Base-by-base conservation (phyloP, 2,888 invertebrate species). In the Cephus sareptanus region DNA sequence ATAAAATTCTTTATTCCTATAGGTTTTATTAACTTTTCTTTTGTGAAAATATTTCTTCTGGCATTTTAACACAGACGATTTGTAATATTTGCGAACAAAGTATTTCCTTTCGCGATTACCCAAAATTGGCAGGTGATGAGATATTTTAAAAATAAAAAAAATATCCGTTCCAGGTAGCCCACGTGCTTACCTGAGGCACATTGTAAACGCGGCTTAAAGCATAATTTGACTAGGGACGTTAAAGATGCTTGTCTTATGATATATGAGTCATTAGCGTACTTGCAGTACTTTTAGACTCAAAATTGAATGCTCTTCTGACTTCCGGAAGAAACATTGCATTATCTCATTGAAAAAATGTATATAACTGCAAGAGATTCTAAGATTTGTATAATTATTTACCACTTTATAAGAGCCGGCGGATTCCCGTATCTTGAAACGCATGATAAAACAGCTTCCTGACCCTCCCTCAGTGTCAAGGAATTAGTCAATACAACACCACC, bases 381-480 rank as follows among this genome's bases (percentile, higher is more conserved):
- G 2, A 23, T 23, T 23, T 56, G 23, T 9, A 56, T 56, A n/a
- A 40, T 34, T 35, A 82, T 86, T 85, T 86, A 97, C 97, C 97
- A 97, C 92, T 96, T 97, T 85, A 98, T 95, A 85, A 95, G 94
- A 77, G 97, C 97, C 3, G 97, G 96, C 73, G 98, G 98, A 93
- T 98, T 98, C 87, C 97, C 97, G 91, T 97, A 97, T 93, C 96
- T 94, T 76, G 97, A 97, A 85, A 96, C 95, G 91, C 98, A 98
- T 91, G 97, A 96, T 81, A 97, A 95, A 1, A 95, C 95, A 73
- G 87, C 88, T 86, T 91, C 90, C 85, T 90, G 89, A 81, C 88
- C 89, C 83, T 91, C 91, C 84, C 88, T 85, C 76, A 91, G 80
- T 40, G 89, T 90, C 76, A 91, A 85, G 75, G 85, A 84, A 34